Percentiles rank a stretch among this genome's conserved stretches.
Conservation (phyloP, 2,113 vertebrate species). For the Barbus barbus region DNA sequence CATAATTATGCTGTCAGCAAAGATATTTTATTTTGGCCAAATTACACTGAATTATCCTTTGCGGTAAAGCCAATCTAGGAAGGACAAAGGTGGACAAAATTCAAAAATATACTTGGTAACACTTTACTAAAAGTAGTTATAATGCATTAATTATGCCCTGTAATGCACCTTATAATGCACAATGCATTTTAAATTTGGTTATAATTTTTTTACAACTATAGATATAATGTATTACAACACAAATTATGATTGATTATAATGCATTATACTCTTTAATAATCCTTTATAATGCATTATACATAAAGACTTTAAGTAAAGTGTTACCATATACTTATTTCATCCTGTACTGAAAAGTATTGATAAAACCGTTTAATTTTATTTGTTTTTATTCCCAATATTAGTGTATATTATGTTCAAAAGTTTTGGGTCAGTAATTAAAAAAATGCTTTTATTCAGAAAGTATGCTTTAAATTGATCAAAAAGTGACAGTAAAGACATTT, state of each 20-base stretch:
- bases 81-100: background rate
- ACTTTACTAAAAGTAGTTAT: too few relatives aligned
- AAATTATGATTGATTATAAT: too few relatives aligned
- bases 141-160: too few relatives aligned
- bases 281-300: too few relatives aligned
- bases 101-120: background rate
- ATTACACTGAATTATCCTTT: background rate
- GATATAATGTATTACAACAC: too few relatives aligned
- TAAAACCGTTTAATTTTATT: background rate
- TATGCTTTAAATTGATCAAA: background rate
- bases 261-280: too few relatives aligned
- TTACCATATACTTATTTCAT: background rate
- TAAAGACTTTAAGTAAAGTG: too few relatives aligned
- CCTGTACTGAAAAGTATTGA: background rate
- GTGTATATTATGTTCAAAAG: background rate
- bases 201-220: too few relatives aligned
- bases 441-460: background rate
- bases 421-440: background rate
- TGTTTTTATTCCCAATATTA: background rate
- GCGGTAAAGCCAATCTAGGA: background rate
- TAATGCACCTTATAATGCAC: too few relatives aligned
- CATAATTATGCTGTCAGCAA: background rate
- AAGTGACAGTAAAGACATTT: background rate
- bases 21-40: background rate
- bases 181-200: too few relatives aligned